Conservation (phyloP, 2,888 invertebrate genomes). For the Drosophila hamatofila region DNA sequence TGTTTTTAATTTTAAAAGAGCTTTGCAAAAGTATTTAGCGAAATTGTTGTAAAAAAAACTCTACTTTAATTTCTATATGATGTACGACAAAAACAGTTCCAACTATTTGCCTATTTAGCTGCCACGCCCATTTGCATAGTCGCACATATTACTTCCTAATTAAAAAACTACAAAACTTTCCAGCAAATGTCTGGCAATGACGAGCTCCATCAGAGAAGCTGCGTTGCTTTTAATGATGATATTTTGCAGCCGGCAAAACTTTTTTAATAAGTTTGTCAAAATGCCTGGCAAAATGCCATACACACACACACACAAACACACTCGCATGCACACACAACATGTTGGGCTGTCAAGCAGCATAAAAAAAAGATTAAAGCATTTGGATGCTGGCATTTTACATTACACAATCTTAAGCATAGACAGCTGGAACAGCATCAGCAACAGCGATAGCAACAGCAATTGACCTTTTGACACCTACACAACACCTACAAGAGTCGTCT, state of each 20-base stretch:
- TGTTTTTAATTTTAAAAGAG: too few species aligned
- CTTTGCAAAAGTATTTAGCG: too few species aligned
- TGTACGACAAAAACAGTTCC: conserved; percentile 18
- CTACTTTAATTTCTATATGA: too few species aligned
- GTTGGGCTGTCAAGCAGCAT: conserved; percentile 36
- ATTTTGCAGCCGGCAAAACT: conserved; percentile 71
- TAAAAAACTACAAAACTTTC: conserved; percentile 58
- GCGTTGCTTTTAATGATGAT: conserved; percentile 66
- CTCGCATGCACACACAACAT: conserved; percentile 24
- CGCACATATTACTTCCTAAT: conserved; percentile 51
- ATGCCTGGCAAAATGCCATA: conserved; percentile 49
- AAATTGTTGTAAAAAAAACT: too few species aligned
- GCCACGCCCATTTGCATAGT: conserved; percentile 31
- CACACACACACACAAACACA: conserved; percentile 19
- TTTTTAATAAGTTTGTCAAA: conserved; percentile 79
- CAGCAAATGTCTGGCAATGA: conserved; percentile 61
- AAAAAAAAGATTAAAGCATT: conserved; percentile 43
- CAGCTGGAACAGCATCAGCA: conserved; percentile 37
- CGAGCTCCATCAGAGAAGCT: conserved; percentile 49
- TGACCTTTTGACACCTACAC: conserved; percentile 75
- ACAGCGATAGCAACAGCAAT: conserved; percentile 27
- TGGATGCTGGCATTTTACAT: conserved; percentile 57
- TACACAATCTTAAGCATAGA: conserved; percentile 47
- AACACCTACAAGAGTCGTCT: conserved; percentile 51
- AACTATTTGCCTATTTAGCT: conserved; percentile 64